These are phyloP conservation scores for Ectropis crepuscularia DNA, from an alignment of 2,888 invertebrate genomes.

Conservation along the genomic window DNA sequence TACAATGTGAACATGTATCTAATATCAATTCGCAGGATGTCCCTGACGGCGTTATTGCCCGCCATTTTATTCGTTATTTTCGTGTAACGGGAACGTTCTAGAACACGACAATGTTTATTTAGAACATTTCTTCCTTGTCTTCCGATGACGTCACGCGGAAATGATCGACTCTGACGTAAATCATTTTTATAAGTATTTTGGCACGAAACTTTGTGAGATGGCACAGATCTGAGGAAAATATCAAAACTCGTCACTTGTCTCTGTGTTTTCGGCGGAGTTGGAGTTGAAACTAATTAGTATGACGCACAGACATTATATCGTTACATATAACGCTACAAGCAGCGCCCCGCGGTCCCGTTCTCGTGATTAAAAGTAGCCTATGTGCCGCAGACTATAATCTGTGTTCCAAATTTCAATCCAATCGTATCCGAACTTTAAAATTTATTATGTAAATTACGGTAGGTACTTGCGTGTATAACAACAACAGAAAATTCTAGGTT, in stretches of 20 bases:
- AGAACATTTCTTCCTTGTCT: constrained; percentile 14
- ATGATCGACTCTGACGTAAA: not conserved
- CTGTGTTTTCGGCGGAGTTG: not conserved
- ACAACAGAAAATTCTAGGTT: too few relatives aligned
- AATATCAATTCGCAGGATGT: constrained; percentile 19
- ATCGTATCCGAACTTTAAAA: too few relatives aligned
- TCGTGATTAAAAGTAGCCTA: too few relatives aligned
- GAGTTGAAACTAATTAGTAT: too few relatives aligned
- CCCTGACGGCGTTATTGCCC: constrained; percentile 30
- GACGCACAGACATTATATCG: too few relatives aligned
- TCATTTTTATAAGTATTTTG: not conserved
- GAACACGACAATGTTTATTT: constrained; percentile 14
- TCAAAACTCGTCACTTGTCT: not conserved
- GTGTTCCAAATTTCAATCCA: too few relatives aligned
- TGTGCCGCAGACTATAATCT: too few relatives aligned
- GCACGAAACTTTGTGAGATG: not conserved
- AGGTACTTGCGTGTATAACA: too few relatives aligned
- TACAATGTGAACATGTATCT: constrained; percentile 9
- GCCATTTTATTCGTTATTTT: constrained; percentile 36
- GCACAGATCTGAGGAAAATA: not conserved
- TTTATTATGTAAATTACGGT: too few relatives aligned
- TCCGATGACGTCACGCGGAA: constrained; percentile 9
- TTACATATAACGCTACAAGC: too few relatives aligned
- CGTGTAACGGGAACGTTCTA: constrained; percentile 24
- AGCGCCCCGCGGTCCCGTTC: too few relatives aligned